phyloP scores from a whole-genome alignment of 1,140 invertebrate species.

The Pachypsylla venusta region DNA sequence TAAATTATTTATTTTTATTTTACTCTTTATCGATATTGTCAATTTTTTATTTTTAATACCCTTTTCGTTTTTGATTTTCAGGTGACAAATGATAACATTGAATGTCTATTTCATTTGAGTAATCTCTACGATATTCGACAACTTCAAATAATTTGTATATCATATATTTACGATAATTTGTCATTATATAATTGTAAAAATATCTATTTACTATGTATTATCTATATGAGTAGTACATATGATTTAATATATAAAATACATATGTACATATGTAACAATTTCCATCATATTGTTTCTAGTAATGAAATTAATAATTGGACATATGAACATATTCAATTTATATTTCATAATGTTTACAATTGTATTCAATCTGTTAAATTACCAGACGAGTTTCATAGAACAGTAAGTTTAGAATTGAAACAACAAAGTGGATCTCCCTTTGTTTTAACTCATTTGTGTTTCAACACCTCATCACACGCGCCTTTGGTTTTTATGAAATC shows the following conservation, averaged over 20 bases:
- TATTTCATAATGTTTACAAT: background rate
- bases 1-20: too few species aligned
- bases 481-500: too few species aligned
- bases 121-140: background rate
- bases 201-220: conserved; percentile 2
- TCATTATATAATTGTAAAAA: background rate
- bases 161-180: background rate
- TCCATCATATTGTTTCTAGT: conserved; percentile 1
- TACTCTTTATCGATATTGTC: too few species aligned
- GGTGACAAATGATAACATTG: background rate
- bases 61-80: background rate
- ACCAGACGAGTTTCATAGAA: background rate
- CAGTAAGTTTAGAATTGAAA: too few species aligned
- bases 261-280: background rate
- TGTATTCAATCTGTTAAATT: background rate
- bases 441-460: too few species aligned
- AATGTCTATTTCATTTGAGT: background rate
- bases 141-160: conserved; percentile 1
- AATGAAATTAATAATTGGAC: background rate
- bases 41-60: background rate
- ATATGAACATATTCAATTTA: background rate
- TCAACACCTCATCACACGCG: too few species aligned
- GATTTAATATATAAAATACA: background rate
- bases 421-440: too few species aligned
- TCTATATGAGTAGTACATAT: background rate